Evolutionary conservation across 2,797 vertebrate species (phyloP), one percentile per base, ranked within the genome.

Genomic region (Helicolenus hilgendorfi): DNA sequence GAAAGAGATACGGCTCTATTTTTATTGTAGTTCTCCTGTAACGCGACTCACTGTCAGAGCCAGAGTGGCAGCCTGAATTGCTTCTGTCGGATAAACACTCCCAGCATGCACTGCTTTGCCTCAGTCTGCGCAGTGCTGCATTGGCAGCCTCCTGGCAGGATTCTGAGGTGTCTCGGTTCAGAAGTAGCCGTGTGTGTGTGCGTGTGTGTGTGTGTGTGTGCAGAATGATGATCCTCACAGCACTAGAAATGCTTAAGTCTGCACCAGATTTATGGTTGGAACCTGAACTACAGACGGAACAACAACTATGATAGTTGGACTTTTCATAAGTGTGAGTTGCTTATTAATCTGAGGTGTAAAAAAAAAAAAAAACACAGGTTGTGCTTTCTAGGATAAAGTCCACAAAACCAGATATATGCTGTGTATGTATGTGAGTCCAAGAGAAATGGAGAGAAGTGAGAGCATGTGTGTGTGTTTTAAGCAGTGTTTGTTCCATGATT

Each of bases 41-140:
- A 96, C 92, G 92, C 81, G 74, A 93, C 90, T 96, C 88, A 85
- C 89, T 92, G 92, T 92, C 91, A 93, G 86, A 94, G 92, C 75
- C 77, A 88, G 91, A 96, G 92, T 92, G 92, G 95, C 94, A 96
- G 93, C 82, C 91, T 88, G 92, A 92, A 96, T 95, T 91, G 91
- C 93, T 91, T 94, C 94, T 95, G 92, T 94, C 78, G 87, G 91
- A 96, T 95, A 95, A 96, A 95, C 89, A 94, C 94, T 96, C 95
- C 94, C 96, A 97, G 94, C 94, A 97, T 96, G 95, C 95, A 96
- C 79, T 94, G 95, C 95, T 94, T 90, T 93, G 72, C 94, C 92
- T 94, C 92, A 91, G 91, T 92, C 93, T 91, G 89, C 85, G 91
- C 92, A 93, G 83, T 96, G 93, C 96, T 95, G 93, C 93, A 96